Evolutionary conservation across 2,797 vertebrate species (phyloP).

Genomic region (Bovichtus variegatus): DNA sequence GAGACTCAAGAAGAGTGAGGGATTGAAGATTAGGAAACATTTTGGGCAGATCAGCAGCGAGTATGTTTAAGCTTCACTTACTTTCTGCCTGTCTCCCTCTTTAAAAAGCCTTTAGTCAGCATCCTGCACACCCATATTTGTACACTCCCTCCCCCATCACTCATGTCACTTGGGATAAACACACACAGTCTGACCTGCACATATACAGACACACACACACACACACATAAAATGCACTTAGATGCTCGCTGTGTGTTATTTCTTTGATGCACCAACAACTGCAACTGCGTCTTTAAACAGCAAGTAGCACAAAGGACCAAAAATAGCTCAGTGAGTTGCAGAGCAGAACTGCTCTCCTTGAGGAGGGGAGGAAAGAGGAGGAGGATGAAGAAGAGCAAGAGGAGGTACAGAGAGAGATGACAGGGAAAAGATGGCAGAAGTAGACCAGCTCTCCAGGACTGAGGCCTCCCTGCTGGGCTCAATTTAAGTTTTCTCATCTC

Average conservation of each 20-base stretch:
- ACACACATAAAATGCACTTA: constrained; percentile 45
- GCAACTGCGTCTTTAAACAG: constrained; percentile 85
- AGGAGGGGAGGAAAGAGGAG: constrained; percentile 69
- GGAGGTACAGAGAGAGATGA: constrained; percentile 64
- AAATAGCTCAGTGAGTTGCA: constrained; percentile 87
- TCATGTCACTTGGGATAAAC: constrained; percentile 49
- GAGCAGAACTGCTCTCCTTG: constrained; percentile 84
- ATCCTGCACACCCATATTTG: constrained; percentile 66
- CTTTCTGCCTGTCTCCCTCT: constrained; percentile 37
- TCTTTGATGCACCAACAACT: constrained; percentile 80
- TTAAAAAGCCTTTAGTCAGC: constrained; percentile 70
- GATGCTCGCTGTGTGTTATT: constrained; percentile 52
- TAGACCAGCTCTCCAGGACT: constrained; percentile 51
- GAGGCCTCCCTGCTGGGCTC: constrained; percentile 39
- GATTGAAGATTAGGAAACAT: constrained; percentile 32
- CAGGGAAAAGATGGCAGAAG: constrained; percentile 65
- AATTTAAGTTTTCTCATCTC: constrained; percentile 41
- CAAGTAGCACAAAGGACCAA: constrained; percentile 88
- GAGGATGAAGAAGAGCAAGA: constrained; percentile 63
- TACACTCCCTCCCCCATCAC: constrained; percentile 45
- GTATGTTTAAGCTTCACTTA: constrained; percentile 40
- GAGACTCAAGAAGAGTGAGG: constrained; percentile 2
- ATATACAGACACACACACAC: constrained; percentile 23
- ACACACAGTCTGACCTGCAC: constrained; percentile 41
- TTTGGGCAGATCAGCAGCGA: constrained; percentile 36